Evolutionary conservation across 2,888 invertebrate genomes (phyloP).

Genomic region (Calameuta idolon): DNA sequence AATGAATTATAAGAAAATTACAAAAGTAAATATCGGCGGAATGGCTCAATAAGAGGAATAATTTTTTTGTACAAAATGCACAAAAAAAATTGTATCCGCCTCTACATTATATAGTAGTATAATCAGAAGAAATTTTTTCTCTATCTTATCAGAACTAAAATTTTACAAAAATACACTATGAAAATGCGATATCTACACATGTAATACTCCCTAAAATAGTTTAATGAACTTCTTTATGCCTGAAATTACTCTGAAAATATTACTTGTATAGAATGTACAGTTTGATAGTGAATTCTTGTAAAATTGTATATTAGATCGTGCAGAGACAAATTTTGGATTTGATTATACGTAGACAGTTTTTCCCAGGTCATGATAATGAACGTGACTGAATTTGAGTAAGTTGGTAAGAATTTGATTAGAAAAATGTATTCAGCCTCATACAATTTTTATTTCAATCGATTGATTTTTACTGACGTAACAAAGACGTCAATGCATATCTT

Average conservation of each 20-base stretch:
- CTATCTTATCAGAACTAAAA: no score
- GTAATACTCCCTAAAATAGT: no score
- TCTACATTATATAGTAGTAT: no score
- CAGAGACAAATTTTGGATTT: no score
- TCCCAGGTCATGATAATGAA: neutral
- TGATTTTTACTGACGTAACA: neutral
- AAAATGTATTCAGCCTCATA: neutral
- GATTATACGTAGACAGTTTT: neutral
- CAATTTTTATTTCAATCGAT: neutral
- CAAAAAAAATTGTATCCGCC: neutral
- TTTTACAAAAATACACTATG: no score
- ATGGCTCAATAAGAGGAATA: neutral
- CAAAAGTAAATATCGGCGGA: constrained; percentile 11
- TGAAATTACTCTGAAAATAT: no score
- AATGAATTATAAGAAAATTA: neutral
- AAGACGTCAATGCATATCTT: neutral
- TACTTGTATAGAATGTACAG: no score
- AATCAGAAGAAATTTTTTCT: no score
- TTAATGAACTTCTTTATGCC: no score
- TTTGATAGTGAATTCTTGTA: no score
- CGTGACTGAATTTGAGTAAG: neutral
- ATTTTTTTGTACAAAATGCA: neutral
- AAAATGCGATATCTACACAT: no score
- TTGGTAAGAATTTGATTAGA: neutral
- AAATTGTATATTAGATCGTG: no score